phyloP scores from a whole-genome alignment of 2,797 vertebrate species.

The Pristis pectinata region DNA sequence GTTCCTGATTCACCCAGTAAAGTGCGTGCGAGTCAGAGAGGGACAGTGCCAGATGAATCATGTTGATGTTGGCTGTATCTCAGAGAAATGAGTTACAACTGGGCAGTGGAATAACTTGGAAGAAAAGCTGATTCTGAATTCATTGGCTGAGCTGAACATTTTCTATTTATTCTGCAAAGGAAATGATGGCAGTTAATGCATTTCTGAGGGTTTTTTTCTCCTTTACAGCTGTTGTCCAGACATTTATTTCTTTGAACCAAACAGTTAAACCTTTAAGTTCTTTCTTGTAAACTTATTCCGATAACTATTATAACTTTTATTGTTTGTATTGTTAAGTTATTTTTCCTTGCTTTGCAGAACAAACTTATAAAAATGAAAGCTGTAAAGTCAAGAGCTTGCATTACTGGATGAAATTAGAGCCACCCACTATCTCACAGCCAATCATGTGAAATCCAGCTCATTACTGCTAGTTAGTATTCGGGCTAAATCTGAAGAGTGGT shows the following conservation, averaged over 20 bases:
- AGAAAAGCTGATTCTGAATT: not conserved
- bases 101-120: not conserved
- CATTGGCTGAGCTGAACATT: not conserved
- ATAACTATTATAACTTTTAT: not conserved
- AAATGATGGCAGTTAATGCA: not conserved
- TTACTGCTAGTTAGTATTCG: not conserved
- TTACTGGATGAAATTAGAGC: not conserved
- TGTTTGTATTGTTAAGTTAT: too few relatives aligned
- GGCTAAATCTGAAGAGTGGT: not conserved
- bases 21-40: not conserved
- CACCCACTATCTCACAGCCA: constrained; percentile 1
- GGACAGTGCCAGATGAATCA: too few relatives aligned
- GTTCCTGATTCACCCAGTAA: not conserved
- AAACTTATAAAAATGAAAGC: not conserved
- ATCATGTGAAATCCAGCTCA: not conserved
- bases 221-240: not conserved
- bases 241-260: not conserved
- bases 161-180: not conserved
- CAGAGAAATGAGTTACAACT: not conserved
- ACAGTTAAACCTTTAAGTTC: not conserved
- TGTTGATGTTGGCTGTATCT: not conserved
- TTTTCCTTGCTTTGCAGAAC: not conserved
- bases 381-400: not conserved
- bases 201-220: not conserved
- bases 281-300: not conserved